Base-by-base conservation (phyloP, 37 sponge, comb jelly and placozoan species). In the Agelas oroides region DNA sequence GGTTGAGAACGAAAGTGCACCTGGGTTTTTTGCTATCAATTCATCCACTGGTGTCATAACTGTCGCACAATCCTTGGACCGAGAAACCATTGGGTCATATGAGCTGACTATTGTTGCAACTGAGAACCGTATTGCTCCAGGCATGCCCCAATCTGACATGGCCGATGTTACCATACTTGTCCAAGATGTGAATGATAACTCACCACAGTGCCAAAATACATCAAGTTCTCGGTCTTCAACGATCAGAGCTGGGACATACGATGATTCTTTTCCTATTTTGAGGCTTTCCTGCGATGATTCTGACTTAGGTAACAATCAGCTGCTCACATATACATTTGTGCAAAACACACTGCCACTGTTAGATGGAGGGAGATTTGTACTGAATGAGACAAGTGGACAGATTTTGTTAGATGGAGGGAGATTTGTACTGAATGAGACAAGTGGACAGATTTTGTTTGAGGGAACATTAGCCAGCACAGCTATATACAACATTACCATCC, bases 111-210 rank as follows among this genome's bases (percentile, higher is more conserved):
- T n/a, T n/a, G n/a, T n/a, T n/a, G n/a, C n/a, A n/a, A n/a, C n/a
- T n/a, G n/a, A n/a, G n/a, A n/a, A n/a, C n/a, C n/a, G n/a, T 46
- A 46, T 46, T 46, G 46, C 46, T 46, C 46, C 46, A 46, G 46
- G 46, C 46, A 3, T 46, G 3, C 46, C 46, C 46, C 46, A 46
- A 46, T 46, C 46, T 46, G 46, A 3, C 46, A 46, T 8, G 6
- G 46, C 46, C 3, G 46, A 46, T 8, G 3, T 46, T 8, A 46
- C 46, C 15, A 40, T 93, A 5, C 64, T 31, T 17, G 34, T 94
- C 19, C 25, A 18, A 35, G 82, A 90, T 64, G 62, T 53, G 8
- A 94, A 94, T 79, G 95, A 94, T 59, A 68, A 87, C 35, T 23
- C 71, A 0, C 95, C 95, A 1, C 57, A 70, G 25, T 79, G 67